A percentile compares a stretch with the other conserved stretches of the same genome.
Conservation (phyloP, 2,113 vertebrate species). For the Osmerus eperlanus region DNA sequence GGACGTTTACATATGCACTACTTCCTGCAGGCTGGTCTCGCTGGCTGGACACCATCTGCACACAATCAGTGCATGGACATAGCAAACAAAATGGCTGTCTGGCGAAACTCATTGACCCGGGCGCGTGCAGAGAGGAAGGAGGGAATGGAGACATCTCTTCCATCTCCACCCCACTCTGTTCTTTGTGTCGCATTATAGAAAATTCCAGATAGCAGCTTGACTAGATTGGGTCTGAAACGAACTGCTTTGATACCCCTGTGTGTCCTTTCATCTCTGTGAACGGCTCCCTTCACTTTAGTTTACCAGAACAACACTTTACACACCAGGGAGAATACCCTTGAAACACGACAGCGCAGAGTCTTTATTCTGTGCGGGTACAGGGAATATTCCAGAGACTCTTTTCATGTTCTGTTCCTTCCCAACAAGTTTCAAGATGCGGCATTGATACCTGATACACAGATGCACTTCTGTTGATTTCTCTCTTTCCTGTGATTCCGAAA, state of each 20-base stretch:
- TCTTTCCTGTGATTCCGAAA: constrained; percentile 24
- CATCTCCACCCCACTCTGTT: constrained; percentile 27
- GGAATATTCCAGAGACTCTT: constrained; percentile 31
- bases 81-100: constrained; percentile 23
- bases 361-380: constrained; percentile 34
- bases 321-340: constrained; percentile 40
- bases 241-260: constrained; percentile 37
- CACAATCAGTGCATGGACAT: constrained; percentile 21
- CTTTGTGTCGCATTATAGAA: constrained; percentile 32
- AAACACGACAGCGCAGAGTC: constrained; percentile 33
- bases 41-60: constrained; percentile 10
- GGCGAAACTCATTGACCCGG: constrained; percentile 29
- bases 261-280: constrained; percentile 42
- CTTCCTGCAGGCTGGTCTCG: neutral
- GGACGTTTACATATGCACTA: neutral
- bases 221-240: constrained; percentile 38
- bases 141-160: constrained; percentile 23
- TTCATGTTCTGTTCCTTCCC: constrained; percentile 32
- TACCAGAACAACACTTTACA: constrained; percentile 47
- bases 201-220: constrained; percentile 39
- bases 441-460: constrained; percentile 24
- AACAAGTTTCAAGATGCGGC: constrained; percentile 33
- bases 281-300: constrained; percentile 45
- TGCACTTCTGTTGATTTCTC: constrained; percentile 30
- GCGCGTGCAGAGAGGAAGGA: constrained; percentile 18